Percentiles rank a stretch among this genome's conserved stretches.
Conservation (phyloP, 2,113 vertebrate species). For the Raja brachyura region DNA sequence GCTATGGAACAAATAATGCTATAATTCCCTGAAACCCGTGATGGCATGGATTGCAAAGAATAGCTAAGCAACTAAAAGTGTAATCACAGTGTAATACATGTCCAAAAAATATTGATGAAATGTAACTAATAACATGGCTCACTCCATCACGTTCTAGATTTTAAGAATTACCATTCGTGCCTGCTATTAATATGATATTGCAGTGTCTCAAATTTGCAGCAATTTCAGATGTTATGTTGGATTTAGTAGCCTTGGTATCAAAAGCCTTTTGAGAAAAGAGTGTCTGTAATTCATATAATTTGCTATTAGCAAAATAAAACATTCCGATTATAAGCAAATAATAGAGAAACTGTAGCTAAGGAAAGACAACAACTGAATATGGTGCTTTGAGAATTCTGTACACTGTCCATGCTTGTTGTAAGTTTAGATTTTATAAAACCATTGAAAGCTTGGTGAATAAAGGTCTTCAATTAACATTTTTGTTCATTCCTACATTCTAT, state of each 20-base stretch:
- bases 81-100: not conserved
- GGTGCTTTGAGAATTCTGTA: not conserved
- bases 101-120: not conserved
- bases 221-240: not conserved
- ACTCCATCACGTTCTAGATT: not conserved
- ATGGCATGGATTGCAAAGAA: not conserved
- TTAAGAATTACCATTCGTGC: not conserved
- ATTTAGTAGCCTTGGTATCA: not conserved
- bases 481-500: not conserved
- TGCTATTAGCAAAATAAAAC: not conserved
- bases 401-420: not conserved
- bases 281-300: not conserved
- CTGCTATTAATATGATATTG: not conserved
- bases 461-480: not conserved
- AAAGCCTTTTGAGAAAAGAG: not conserved
- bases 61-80: not conserved
- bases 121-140: not conserved
- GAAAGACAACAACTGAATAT: not conserved
- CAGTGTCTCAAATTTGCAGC: not conserved
- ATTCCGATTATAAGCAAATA: not conserved
- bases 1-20: not conserved
- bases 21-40: not conserved
- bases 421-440: not conserved
- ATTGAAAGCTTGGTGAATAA: not conserved
- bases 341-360: not conserved